Evolutionary conservation across 2,888 invertebrate genomes (phyloP), one percentile per base, ranked within the genome.

Genomic region (Drepanosiphum platanoidis): DNA sequence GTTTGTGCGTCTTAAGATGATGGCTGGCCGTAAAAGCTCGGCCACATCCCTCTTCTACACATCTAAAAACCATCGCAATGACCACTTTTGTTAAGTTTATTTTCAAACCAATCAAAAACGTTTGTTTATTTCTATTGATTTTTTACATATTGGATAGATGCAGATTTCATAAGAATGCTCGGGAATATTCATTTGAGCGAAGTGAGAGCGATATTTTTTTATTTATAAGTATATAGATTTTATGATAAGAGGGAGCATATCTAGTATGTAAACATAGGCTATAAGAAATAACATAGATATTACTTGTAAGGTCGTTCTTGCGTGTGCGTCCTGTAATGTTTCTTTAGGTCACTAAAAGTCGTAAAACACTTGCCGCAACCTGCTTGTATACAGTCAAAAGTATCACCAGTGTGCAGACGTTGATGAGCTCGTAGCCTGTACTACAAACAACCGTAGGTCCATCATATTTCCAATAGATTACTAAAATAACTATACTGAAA

Each of bases 1-100:
- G 92, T 52, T 93, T 92, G 89, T 98, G 97, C 0, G 97, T 97
- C 90, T 97, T 97, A 72, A 98, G 91, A 89, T 97, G 97, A 90
- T 98, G 97, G 75, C 96, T 96, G 32, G 97, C 97, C 1, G 96
- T 95, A 90, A 98, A 98, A 0, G 96, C 95, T 89, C 97, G 97
- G 66, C 95, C 96, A 89, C 97, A 97, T 8, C 95, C 95, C 87
- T 93, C 93, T 88, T 94, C 93, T 72, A 92, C 91, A 89, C 97
- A 97, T 90, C 96, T 95, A 88, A 64, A 89, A 88, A 36, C 1
- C 70, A 13, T n/a, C n/a, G n/a, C 39, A 13, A 77, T 58, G 7
- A 42, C 27, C 42, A 39, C 1, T 18, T 34, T 8, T 13, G 70
- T 22, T n/a, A n/a, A 30, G 3, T 7, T 9, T 66, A n/a, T 13